A percentile compares a stretch with the other conserved stretches of the same genome.
phyloP scores from a whole-genome alignment of 2,888 invertebrate species.

The Allygus modestus region DNA sequence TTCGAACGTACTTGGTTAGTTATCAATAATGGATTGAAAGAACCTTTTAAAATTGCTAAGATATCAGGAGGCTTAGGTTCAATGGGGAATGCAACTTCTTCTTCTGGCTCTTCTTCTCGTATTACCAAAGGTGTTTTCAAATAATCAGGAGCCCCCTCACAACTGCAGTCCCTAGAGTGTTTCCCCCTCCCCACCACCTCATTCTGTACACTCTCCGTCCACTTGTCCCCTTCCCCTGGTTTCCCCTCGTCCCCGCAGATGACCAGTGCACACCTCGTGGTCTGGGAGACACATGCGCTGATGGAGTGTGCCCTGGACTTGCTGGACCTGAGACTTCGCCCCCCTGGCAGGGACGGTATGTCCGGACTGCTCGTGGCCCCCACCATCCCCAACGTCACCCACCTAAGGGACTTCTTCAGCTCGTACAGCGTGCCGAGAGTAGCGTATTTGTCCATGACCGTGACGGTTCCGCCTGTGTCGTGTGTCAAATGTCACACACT shows the following conservation, averaged over 20 bases:
- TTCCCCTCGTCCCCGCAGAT: constrained; percentile 65
- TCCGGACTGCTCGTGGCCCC: constrained; percentile 64
- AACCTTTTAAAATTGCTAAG: background rate
- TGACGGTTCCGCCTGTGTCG: background rate
- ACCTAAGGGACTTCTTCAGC: constrained; percentile 62
- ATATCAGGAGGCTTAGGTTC: constrained; percentile 43
- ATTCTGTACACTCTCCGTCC: constrained; percentile 48
- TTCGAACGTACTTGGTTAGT: too few species aligned
- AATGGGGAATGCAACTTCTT: background rate
- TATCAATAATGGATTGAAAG: constrained; percentile 4
- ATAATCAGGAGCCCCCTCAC: constrained; percentile 2
- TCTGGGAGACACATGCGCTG: constrained; percentile 68
- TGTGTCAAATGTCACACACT: background rate
- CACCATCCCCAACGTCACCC: constrained; percentile 46
- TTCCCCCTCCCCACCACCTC: constrained; percentile 37
- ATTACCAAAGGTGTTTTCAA: background rate
- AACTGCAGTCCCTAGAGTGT: constrained; percentile 50
- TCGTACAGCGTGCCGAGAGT: constrained; percentile 66
- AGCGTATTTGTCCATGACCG: background rate
- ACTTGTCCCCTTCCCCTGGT: constrained; percentile 22
- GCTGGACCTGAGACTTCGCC: background rate
- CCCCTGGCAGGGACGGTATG: constrained; percentile 58
- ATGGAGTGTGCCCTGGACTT: constrained; percentile 65
- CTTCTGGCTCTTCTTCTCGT: constrained; percentile 2
- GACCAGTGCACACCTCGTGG: constrained; percentile 68